A percentile compares a stretch with the other conserved stretches of the same genome.
These are phyloP conservation scores for Apodemus speciosus DNA, from an alignment of 2,113 vertebrate genomes.

Conservation along the genomic window DNA sequence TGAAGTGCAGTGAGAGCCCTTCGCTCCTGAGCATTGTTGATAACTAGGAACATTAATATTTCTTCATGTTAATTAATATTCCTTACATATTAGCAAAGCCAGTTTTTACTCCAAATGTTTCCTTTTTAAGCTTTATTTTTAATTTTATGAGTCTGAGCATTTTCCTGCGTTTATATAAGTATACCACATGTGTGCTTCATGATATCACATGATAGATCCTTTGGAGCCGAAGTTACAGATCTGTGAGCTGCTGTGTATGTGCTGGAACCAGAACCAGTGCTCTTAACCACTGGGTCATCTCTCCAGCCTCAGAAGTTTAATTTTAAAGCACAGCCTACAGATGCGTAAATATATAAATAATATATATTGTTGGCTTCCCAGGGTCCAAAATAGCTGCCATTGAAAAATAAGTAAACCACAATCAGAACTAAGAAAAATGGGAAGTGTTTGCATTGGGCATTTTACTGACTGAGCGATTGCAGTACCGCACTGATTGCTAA, in stretches of 20 bases:
- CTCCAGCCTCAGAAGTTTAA: background rate
- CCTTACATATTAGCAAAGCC: background rate
- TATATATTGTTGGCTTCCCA: background rate
- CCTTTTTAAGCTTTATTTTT: background rate
- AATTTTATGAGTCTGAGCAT: background rate
- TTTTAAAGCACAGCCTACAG: conserved; percentile 35
- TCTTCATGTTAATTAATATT: conserved; percentile 24
- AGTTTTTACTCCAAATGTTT: background rate
- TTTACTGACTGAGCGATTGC: background rate
- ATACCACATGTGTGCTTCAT: background rate
- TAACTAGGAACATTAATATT: background rate
- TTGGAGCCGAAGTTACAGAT: background rate
- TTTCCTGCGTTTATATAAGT: background rate
- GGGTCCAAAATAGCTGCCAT: conserved; percentile 3
- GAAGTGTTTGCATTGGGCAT: background rate
- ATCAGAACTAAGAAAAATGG: background rate
- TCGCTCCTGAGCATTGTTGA: background rate
- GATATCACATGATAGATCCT: background rate
- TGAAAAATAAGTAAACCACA: conserved; percentile 23
- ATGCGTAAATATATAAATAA: conserved; percentile 7
- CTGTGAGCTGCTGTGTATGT: background rate
- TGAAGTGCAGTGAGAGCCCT: background rate
- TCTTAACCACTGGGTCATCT: background rate
- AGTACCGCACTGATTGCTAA: background rate
- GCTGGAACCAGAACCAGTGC: background rate